phyloP scores from a whole-genome alignment of 2,113 vertebrate species.

The Cryptomyrus ogoouensis region DNA sequence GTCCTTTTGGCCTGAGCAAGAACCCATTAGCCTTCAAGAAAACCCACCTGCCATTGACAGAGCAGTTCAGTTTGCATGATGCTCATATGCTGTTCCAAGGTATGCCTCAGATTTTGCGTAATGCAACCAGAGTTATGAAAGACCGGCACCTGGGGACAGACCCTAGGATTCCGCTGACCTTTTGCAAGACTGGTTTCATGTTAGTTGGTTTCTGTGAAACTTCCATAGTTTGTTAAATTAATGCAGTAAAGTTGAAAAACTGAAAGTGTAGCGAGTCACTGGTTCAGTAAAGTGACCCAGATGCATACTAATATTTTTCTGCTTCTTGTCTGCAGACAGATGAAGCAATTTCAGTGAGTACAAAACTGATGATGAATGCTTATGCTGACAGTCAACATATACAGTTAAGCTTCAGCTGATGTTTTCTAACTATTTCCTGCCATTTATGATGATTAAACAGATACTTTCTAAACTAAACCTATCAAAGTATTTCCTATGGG shows the following conservation, averaged over 20 bases:
- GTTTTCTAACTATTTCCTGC: background rate
- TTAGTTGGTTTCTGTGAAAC: conserved; percentile 82
- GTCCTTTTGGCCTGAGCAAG: conserved; percentile 13
- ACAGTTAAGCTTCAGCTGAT: background rate
- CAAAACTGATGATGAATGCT: background rate
- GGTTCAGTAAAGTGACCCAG: background rate
- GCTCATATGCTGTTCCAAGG: background rate
- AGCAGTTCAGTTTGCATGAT: background rate
- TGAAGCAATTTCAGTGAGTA: background rate
- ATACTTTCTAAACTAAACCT: background rate
- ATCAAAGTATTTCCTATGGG: background rate
- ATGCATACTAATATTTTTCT: background rate
- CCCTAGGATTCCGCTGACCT: conserved; percentile 24
- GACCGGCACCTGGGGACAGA: conserved; percentile 35
- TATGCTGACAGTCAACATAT: background rate
- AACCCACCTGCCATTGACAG: background rate
- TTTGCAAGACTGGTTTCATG: conserved; percentile 50
- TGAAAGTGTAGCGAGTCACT: conserved; percentile 2
- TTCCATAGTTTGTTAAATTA: conserved; percentile 73
- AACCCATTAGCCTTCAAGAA: background rate
- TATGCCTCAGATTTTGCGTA: conserved; percentile 47
- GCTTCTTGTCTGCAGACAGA: background rate
- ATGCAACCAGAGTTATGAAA: conserved; percentile 49
- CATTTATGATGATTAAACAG: background rate
- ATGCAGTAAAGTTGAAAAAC: conserved; percentile 44